Conservation (phyloP, 1,140 invertebrate species). For the Pomacea maculata region DNA sequence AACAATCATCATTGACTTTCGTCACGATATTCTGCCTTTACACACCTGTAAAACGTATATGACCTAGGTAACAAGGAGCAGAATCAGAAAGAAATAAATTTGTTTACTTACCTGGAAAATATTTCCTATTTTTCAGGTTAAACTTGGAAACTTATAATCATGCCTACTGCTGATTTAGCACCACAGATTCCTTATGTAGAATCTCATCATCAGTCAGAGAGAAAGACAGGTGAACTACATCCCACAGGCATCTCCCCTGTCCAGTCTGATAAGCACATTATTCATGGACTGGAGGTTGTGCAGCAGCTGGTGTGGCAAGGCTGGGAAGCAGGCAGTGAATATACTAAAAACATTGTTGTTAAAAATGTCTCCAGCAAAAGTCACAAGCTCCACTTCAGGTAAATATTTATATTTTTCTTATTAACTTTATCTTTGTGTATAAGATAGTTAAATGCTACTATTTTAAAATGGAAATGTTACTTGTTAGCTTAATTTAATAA, state of each 20-base stretch:
- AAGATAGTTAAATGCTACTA: background rate
- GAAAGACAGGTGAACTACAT: slow-evolving; percentile 5
- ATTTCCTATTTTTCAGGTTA: no score
- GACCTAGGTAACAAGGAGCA: no score
- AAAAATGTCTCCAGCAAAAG: slow-evolving; percentile 64
- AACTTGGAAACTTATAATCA: slow-evolving; percentile 7
- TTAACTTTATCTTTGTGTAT: background rate
- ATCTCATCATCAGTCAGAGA: background rate
- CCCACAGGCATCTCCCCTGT: slow-evolving; percentile 21
- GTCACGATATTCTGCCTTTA: no score
- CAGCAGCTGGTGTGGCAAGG: slow-evolving; percentile 57
- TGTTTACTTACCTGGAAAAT: no score
- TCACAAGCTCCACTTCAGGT: slow-evolving; percentile 64
- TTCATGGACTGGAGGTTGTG: slow-evolving; percentile 60
- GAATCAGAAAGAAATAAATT: no score
- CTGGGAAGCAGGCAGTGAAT: slow-evolving; percentile 64
- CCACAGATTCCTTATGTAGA: slow-evolving; percentile 12
- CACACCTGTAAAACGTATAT: no score
- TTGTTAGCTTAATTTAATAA: background rate
- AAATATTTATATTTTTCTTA: slow-evolving; percentile 22
- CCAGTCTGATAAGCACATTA: slow-evolving; percentile 27
- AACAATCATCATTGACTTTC: no score
- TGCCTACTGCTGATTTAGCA: slow-evolving; percentile 31
- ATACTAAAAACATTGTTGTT: slow-evolving; percentile 61
- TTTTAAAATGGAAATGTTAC: background rate